Evolutionary conservation across 2,888 invertebrate species (phyloP).

Genomic region (Sympetrum striolatum): DNA sequence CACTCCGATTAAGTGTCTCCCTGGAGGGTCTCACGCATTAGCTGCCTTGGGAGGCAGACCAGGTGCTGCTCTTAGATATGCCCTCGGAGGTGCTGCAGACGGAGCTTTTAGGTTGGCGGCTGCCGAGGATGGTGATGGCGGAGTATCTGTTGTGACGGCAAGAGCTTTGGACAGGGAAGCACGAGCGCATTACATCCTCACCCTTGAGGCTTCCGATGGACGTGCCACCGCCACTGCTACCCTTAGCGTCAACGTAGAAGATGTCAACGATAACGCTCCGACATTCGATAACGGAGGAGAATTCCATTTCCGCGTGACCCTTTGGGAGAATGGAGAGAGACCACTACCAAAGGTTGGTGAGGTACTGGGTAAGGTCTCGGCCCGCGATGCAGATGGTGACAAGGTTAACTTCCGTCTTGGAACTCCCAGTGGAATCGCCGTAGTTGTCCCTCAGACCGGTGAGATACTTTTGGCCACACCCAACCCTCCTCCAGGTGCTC

Average conservation of each 20-base stretch:
- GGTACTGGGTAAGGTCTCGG: conserved; percentile 75
- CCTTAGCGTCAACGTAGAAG: conserved; percentile 76
- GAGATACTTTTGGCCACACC: conserved; percentile 81
- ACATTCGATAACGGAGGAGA: conserved; percentile 64
- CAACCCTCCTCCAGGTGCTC: conserved; percentile 58
- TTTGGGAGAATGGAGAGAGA: conserved; percentile 25
- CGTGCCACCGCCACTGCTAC: conserved; percentile 82
- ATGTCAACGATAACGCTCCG: conserved; percentile 93
- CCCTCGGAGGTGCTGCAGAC: conserved; percentile 74
- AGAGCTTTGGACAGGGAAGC: conserved; percentile 81
- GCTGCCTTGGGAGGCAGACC: conserved; percentile 24
- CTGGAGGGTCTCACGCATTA: conserved; percentile 54
- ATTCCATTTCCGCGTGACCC: conserved; percentile 3
- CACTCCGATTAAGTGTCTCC: conserved; percentile 74
- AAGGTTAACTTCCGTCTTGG: conserved; percentile 85
- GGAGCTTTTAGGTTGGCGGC: conserved; percentile 76
- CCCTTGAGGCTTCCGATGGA: conserved; percentile 80
- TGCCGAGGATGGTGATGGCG: conserved; percentile 62
- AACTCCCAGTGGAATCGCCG: conserved; percentile 80
- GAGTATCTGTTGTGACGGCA: conserved; percentile 77
- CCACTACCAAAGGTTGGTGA: conserved; percentile 1
- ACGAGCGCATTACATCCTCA: conserved; percentile 73
- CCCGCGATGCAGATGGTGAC: conserved; percentile 91
- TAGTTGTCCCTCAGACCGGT: conserved; percentile 92
- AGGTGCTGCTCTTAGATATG: conserved; percentile 63